These are phyloP conservation scores for Sycophila texana DNA, from an alignment of 2,888 invertebrate genomes.

Conservation along the genomic window DNA sequence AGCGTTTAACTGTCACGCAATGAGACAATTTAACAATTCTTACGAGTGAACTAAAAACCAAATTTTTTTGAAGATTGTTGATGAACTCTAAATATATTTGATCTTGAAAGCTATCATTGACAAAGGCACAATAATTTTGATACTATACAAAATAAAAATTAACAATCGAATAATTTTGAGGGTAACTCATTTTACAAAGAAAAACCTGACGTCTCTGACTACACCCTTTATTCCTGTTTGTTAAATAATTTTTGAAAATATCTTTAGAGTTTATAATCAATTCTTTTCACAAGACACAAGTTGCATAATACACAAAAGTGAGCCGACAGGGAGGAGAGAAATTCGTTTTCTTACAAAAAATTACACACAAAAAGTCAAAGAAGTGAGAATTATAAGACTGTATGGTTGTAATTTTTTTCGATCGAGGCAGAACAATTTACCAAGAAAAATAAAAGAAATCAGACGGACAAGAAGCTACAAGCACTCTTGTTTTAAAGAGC, in stretches of 20 bases:
- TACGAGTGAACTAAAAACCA: not conserved
- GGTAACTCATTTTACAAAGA: too few species aligned
- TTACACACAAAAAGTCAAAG: constrained; percentile 25
- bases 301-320: constrained; percentile 1
- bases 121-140: not conserved
- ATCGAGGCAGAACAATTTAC: constrained; percentile 31
- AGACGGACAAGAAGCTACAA: constrained; percentile 21
- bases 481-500: constrained; percentile 62
- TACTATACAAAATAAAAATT: constrained; percentile 1
- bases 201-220: too few species aligned
- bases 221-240: too few species aligned
- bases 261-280: not conserved
- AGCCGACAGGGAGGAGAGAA: not conserved
- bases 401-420: constrained; percentile 42
- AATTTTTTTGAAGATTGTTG: constrained; percentile 2
- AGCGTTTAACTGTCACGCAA: not conserved
- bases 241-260: not conserved
- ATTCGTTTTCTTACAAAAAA: constrained; percentile 9
- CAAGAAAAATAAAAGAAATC: not conserved
- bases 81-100: constrained; percentile 11
- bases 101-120: not conserved
- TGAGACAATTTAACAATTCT: constrained; percentile 1
- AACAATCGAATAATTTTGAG: not conserved
- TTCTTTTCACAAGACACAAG: not conserved
- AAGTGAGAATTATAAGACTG: constrained; percentile 50